phyloP scores from a whole-genome alignment of 2,113 vertebrate genomes.

The Anhinga anhinga region DNA sequence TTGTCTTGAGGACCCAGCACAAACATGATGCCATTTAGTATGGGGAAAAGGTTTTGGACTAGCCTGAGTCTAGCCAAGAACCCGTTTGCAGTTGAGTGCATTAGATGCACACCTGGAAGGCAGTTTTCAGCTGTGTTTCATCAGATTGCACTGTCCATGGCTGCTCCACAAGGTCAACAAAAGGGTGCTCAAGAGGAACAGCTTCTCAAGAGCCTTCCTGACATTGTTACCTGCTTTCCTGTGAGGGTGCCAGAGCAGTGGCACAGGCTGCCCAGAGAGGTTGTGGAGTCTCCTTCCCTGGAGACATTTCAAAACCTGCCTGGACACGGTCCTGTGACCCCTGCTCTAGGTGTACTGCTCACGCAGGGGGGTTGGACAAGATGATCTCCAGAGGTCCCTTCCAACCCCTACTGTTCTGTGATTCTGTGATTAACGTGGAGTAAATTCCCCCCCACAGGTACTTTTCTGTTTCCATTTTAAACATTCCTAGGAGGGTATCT shows the following conservation, averaged over 20 bases:
- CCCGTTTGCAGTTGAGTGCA: background rate
- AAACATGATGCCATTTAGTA: background rate
- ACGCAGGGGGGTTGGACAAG: too few relatives aligned
- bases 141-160: background rate
- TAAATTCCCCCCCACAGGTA: background rate
- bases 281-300: too few relatives aligned
- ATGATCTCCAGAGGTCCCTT: too few relatives aligned
- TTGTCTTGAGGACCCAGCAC: background rate
- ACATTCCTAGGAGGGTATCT: background rate
- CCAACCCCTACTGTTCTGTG: too few relatives aligned
- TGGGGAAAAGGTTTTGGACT: background rate
- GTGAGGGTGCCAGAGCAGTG: too few relatives aligned
- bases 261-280: too few relatives aligned
- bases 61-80: background rate
- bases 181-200: background rate
- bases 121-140: background rate
- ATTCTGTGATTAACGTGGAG: too few relatives aligned
- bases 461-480: background rate
- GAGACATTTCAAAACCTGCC: too few relatives aligned
- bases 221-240: rapidly evolving
- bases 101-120: background rate
- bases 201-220: background rate
- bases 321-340: too few relatives aligned
- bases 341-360: too few relatives aligned
- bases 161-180: background rate